These are phyloP conservation scores for Eristalinus sepulchralis DNA, from an alignment of 2,888 invertebrate genomes.

Conservation along the genomic window DNA sequence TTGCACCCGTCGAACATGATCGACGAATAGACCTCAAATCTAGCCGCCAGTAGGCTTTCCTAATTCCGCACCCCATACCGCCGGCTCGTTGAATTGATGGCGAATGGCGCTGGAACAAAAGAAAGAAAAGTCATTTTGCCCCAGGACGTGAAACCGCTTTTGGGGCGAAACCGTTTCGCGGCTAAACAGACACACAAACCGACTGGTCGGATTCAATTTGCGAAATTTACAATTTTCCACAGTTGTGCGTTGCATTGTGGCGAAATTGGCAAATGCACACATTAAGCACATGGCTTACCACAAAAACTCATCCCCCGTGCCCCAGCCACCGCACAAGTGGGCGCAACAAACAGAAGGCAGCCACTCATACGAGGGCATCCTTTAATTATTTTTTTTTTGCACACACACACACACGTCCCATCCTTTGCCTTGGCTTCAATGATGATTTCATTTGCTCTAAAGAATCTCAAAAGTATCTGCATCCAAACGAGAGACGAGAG, in stretches of 20 bases:
- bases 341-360: constrained; percentile 58
- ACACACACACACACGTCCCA: neutral
- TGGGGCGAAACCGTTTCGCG: constrained; percentile 3
- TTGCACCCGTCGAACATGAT: neutral
- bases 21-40: constrained; percentile 1
- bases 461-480: constrained; percentile 54
- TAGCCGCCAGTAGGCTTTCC: neutral
- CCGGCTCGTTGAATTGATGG: neutral
- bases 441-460: constrained; percentile 55
- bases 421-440: constrained; percentile 43
- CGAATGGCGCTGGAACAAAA: constrained; percentile 8
- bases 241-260: constrained; percentile 49
- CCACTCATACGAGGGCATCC: constrained; percentile 55
- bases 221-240: constrained; percentile 62
- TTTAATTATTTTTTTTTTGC: constrained; percentile 59
- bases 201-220: constrained; percentile 45
- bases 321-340: neutral
- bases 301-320: constrained; percentile 22
- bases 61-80: neutral
- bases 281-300: constrained; percentile 58
- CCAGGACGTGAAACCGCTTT: constrained; percentile 31
- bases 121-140: constrained; percentile 19
- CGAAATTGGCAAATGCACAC: constrained; percentile 48
- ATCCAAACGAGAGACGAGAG: neutral
- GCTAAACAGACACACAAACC: constrained; percentile 25